Evolutionary conservation across 2,797 vertebrate species (phyloP), one percentile per base, ranked within the genome.

Genomic region (Gymnoscopelus microlampas): DNA sequence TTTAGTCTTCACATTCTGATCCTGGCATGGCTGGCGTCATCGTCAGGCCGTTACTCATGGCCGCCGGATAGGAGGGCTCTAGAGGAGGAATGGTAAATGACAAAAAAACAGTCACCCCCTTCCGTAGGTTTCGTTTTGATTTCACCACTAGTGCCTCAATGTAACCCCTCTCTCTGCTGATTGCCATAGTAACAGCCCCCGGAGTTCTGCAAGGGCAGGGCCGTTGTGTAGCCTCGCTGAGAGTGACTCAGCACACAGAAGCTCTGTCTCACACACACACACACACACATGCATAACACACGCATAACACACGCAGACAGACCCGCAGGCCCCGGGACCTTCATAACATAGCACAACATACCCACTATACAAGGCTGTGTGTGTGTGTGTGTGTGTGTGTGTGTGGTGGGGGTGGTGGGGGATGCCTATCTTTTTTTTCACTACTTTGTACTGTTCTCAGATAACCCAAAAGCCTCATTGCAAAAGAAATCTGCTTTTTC

Each of bases 231-330:
- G 9, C 60, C 67, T 60, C 8, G 19, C 50, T 49, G 3, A 39
- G 39, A 9, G 39, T 80, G 60, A 63, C 50, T 65, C 51, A 14
- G 39, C n/a, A 49, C 61, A 23, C 32, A 54, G 32, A 32, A 32
- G 35, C 47, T 50, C 39, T n/a, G 11, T 58, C 39, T 39, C 39
- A 7, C 39, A 1, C 39, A 2, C 39, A 39, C 39, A 39, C 39
- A 39, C 39, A 39, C 39, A 8, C 39, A 8, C 39, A 53, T 26
- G 47, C 11, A 32, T 3, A 32, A 32, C 32, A 32, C 32, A 32
- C 4, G 4, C 32, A 32, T 3, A 32, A 23, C 53, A 12, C 11
- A 19, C 60, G 47, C n/a, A 24, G 5, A 58, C 10, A 19, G 23
- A 53, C 35, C 44, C 11, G 26, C 26, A 29, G 26, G 6, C 39